These are phyloP conservation scores for Tinea pellionella DNA, from an alignment of 2,888 invertebrate species.

Conservation along the genomic window DNA sequence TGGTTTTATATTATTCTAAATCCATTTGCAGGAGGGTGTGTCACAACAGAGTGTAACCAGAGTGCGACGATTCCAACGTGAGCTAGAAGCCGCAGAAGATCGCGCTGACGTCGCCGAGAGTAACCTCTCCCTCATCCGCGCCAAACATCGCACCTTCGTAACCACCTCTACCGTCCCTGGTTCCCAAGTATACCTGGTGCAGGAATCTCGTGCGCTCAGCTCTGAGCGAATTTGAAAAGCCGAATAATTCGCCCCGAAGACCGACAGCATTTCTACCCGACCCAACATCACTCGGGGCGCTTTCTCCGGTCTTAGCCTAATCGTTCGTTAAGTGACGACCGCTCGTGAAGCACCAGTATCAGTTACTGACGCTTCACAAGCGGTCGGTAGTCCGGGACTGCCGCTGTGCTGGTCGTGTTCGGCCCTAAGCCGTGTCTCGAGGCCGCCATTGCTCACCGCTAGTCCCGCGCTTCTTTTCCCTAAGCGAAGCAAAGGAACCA, in stretches of 20 bases:
- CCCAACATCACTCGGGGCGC: slow-evolving; percentile 41
- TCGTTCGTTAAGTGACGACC: slow-evolving; percentile 48
- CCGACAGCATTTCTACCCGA: slow-evolving; percentile 56
- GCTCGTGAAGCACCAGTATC: slow-evolving; percentile 28
- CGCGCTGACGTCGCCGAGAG: slow-evolving; percentile 95
- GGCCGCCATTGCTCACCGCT: slow-evolving; percentile 22
- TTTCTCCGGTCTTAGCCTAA: slow-evolving; percentile 66
- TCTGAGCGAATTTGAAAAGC: slow-evolving; percentile 36
- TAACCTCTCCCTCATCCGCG: slow-evolving; percentile 93
- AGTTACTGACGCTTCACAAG: slow-evolving; percentile 17
- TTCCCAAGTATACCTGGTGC: slow-evolving; percentile 90
- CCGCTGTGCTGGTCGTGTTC: slow-evolving; percentile 26
- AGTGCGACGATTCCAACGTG: slow-evolving; percentile 98
- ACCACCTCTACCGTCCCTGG: slow-evolving; percentile 94
- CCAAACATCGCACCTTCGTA: slow-evolving; percentile 98
- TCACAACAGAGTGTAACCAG: slow-evolving; percentile 93
- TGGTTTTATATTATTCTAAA: not conserved
- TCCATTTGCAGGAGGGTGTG: slow-evolving; percentile 79
- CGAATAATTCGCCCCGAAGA: slow-evolving; percentile 23
- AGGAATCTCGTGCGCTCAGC: slow-evolving; percentile 80
- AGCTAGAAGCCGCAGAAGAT: slow-evolving; percentile 97
- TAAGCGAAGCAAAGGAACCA: slow-evolving; percentile 54
- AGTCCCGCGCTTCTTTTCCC: not conserved
- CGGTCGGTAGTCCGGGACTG: slow-evolving; percentile 39
- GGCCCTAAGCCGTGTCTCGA: slow-evolving; percentile 61